Base-by-base conservation (phyloP, 2,797 vertebrate species). In the Pangasius krempfi region DNA sequence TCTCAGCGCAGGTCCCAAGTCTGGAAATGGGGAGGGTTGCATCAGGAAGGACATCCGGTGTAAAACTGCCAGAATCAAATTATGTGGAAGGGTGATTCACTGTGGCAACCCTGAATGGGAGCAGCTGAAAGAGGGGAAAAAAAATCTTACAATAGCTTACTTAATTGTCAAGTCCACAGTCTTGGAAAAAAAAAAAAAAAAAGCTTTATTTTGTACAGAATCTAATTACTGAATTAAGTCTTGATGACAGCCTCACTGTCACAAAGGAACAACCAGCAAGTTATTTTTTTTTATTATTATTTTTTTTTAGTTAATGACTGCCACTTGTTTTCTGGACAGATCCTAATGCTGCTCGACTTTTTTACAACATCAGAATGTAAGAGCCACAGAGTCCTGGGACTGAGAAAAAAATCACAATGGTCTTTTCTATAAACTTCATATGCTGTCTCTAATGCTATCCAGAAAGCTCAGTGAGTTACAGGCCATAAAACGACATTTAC, bases 381-480 rank as follows among this genome's bases (percentile, higher is more conserved):
- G 66, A 68, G 44, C 50, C 79, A 30, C 37, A 72, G 47, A 56
- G 66, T 85, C 20, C 30, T 8, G 60, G 84, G 40, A 82, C 75
- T 58, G 58, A 68, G 40, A 33, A 80, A 82, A 73, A 72, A 76
- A 66, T n/a, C 56, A 64, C 68, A 78, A 66, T 8, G 5, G 30
- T 64, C 80, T 60, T 27, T 22, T 85, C n/a, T 56, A 72, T 44
- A 76, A 52, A 70, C 40, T 78, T 84, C 37, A 88, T 47, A 78
- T 58, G 56, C 56, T 84, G 64, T 75, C 58, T 85, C 58, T 78
- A 85, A 85, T 88, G 86, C 87, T 82, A 50, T 30, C 79, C 37
- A 85, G 82, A 82, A 89, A 80, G 81, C 86, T 85, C 64, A 86
- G 20, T 92, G 91, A 95, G 84, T 94, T 93, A 93, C 82, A 87